phyloP scores from a whole-genome alignment of 2,113 vertebrate genomes.

The Eurystomus gularis region DNA sequence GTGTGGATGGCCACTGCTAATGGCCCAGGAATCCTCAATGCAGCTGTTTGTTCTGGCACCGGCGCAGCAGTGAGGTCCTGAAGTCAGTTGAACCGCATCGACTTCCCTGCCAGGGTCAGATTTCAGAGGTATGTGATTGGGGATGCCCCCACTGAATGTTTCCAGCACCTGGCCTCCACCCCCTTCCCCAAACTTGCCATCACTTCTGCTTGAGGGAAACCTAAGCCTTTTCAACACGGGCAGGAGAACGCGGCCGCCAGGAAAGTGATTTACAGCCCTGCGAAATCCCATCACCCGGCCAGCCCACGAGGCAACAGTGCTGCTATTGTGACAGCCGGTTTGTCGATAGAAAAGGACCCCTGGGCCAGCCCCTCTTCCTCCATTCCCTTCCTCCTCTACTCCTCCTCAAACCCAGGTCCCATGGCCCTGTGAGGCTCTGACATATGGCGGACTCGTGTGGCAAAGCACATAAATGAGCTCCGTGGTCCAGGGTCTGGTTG shows the following conservation, averaged over 20 bases:
- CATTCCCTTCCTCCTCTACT: neutral
- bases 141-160: neutral
- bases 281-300: neutral
- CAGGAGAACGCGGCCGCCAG: neutral
- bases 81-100: conserved; percentile 20
- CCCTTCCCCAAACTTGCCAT: neutral
- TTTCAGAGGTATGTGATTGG: conserved; percentile 11
- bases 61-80: neutral
- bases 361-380: neutral
- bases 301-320: neutral
- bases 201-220: neutral
- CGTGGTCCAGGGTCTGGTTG: neutral
- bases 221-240: neutral
- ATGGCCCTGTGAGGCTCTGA: neutral
- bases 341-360: neutral
- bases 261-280: neutral
- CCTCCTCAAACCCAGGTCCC: neutral
- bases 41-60: conserved; percentile 51
- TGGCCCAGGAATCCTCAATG: conserved; percentile 12
- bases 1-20: conserved; percentile 10
- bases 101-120: conserved; percentile 9
- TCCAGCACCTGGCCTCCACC: neutral
- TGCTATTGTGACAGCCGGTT: neutral
- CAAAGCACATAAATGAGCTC: neutral
- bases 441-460: neutral